Evolutionary conservation across 53 echinoderm and acorn worm genomes (phyloP).

Genomic region (Paracentrotus lividus): DNA sequence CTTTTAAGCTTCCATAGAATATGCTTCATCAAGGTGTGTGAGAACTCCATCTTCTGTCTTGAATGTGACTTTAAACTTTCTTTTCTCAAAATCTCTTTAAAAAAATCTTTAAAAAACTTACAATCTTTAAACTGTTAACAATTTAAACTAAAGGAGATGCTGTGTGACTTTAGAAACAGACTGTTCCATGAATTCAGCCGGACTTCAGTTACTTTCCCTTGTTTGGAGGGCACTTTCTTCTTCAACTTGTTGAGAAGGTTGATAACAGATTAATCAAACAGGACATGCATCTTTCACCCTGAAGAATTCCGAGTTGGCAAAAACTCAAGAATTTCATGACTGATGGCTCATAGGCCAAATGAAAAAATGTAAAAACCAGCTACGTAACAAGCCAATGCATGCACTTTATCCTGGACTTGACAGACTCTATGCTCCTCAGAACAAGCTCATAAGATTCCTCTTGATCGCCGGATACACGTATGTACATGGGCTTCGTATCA

Average conservation of each 20-base stretch:
- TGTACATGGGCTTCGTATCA: slow-evolving; percentile 1
- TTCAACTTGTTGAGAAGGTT: too few species aligned
- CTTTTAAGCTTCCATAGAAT: too few species aligned
- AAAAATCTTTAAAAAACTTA: neutral
- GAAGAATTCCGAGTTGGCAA: too few species aligned
- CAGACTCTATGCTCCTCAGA: slow-evolving; percentile 9
- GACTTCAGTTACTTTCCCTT: neutral
- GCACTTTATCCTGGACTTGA: neutral
- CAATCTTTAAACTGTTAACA: neutral
- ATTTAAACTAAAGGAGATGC: neutral
- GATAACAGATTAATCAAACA: too few species aligned
- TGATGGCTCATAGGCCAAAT: neutral
- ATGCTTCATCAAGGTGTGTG: neutral
- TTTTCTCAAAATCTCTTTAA: neutral
- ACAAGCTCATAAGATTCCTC: neutral
- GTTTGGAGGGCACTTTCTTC: too few species aligned
- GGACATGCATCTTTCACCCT: too few species aligned
- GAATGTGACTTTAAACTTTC: neutral
- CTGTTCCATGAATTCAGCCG: neutral
- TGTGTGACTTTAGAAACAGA: neutral
- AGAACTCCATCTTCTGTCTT: neutral
- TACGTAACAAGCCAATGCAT: slow-evolving; percentile 15
- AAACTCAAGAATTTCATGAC: neutral
- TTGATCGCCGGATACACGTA: slow-evolving; percentile 8
- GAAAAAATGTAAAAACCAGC: neutral